Base-by-base conservation (phyloP, 2,113 vertebrate genomes). In the Melanostigma gelatinosum region DNA sequence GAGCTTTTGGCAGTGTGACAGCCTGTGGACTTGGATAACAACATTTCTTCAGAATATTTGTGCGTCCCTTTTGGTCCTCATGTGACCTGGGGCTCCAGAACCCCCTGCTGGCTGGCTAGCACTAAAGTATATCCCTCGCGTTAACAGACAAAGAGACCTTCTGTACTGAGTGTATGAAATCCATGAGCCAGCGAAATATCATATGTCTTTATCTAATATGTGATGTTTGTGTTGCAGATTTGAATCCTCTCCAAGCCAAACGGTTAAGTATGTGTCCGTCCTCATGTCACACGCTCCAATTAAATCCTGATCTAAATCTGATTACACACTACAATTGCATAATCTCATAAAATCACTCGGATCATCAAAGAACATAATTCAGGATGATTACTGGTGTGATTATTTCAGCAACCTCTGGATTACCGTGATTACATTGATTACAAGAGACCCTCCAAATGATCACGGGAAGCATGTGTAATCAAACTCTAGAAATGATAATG, bases 211-310 rank as follows among this genome's bases (percentile, higher is more conserved):
- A 1, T 72, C 83, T 79, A 85, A 82, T 69, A 27, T 79, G 77
- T 71, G 3, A 75, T 87, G 60, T 90, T 73, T 91, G 61, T 91
- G 77, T 93, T 93, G n/a, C 92, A 92, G 92, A 90, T 85, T 83
- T 92, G 82, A 74, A 34, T 42, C 71, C 89, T 18, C 65, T 77
- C 74, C 86, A 52, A 61, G 62, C 58, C 79, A 92, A 86, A 80
- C 85, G 83, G 68, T 76, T 80, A 92, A 92, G 91, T 92, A 93
- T 75, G 91, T 90, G 52, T 82, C 32, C 36, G 32, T 67, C 36
- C 55, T 76, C 54, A 15, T 46, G 15, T 44, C 58, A 11, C 50
- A 4, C n/a, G 9, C 20, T 36, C 77, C 4, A 61, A 70, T 77
- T 24, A 22, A 66, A 73, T 55, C 29, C 44, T 20, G 11, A 80